Conservation (phyloP, 2,113 vertebrate genomes). For the Grammomys surdaster region DNA sequence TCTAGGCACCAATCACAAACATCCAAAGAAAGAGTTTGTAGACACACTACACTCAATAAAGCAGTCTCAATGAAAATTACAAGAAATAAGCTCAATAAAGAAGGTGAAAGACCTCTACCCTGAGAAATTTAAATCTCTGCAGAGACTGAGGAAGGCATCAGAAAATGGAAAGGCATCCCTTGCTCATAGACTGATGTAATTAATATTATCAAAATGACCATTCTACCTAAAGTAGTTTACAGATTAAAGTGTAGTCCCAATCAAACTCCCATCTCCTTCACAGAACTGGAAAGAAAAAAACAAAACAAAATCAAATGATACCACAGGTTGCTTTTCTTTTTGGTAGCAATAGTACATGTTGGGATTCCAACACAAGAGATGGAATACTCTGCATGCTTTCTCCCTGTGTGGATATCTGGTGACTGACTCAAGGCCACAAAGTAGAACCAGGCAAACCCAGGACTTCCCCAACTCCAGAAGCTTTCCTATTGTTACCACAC, state of each 20-base stretch:
- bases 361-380: neutral
- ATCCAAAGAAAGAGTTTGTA: neutral
- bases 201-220: neutral
- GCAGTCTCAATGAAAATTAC: neutral
- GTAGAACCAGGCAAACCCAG: neutral
- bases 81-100: too few relatives aligned
- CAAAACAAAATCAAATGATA: neutral
- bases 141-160: neutral
- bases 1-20: neutral
- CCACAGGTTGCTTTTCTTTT: neutral
- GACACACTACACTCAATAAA: neutral
- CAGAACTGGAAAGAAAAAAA: neutral
- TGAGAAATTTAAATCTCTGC: neutral
- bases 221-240: neutral
- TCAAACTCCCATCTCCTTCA: neutral
- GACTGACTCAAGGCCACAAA: neutral
- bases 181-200: neutral
- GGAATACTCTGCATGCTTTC: rapidly evolving
- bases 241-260: neutral
- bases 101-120: neutral
- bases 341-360: neutral
- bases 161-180: neutral
- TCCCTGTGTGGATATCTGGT: neutral
- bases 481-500: neutral
- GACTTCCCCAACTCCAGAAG: neutral